Conservation (phyloP, 2,888 invertebrate species). For the Acanthosoma haemorrhoidale region DNA sequence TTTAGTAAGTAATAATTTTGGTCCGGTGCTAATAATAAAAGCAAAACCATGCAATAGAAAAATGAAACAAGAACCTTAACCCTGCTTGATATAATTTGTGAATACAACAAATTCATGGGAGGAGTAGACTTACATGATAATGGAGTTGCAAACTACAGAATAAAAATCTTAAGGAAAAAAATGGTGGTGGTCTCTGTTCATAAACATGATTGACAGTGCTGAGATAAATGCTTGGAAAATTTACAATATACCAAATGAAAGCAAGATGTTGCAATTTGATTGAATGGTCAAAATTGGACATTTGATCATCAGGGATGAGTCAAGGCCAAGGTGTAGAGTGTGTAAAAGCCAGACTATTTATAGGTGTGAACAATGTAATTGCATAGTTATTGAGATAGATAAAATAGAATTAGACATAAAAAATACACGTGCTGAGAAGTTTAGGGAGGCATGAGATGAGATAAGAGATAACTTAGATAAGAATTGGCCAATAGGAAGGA, state of each 20-base stretch:
- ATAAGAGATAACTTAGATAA: too few species aligned
- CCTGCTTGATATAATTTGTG: neutral
- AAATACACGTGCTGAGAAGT: too few species aligned
- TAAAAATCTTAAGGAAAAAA: neutral
- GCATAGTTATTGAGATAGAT: too few species aligned
- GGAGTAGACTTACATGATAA: neutral
- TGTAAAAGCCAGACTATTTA: conserved; percentile 16
- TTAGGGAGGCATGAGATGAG: too few species aligned
- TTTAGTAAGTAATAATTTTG: too few species aligned
- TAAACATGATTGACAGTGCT: neutral
- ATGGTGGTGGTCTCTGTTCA: neutral
- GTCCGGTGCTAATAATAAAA: too few species aligned
- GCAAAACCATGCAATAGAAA: too few species aligned
- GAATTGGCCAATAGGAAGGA: too few species aligned
- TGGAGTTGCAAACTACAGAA: neutral
- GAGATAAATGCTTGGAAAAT: neutral
- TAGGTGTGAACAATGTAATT: neutral
- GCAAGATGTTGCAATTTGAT: neutral
- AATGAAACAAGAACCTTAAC: neutral
- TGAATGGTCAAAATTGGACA: neutral
- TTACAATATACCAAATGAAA: neutral
- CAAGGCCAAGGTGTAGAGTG: conserved; percentile 12
- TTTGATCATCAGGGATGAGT: neutral
- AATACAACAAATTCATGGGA: neutral
- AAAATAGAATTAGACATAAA: too few species aligned